Evolutionary conservation across 2,888 invertebrate species (phyloP).

Genomic region (Heteromurus nitidus): DNA sequence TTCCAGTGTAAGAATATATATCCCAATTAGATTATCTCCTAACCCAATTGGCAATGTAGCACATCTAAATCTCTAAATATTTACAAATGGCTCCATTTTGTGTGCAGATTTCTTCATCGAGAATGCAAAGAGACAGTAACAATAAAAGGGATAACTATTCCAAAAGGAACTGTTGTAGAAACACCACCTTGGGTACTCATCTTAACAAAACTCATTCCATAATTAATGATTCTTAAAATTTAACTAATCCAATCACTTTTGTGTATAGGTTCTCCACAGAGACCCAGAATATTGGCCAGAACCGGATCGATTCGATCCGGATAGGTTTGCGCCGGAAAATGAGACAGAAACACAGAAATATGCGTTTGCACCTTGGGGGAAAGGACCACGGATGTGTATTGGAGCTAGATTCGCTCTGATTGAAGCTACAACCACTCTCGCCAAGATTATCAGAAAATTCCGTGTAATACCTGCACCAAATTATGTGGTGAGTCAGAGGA

Average conservation of each 20-base stretch:
- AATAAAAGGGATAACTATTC: slow-evolving; percentile 71
- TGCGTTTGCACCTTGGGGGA: slow-evolving; percentile 72
- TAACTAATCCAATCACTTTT: too few relatives aligned
- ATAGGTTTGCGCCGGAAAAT: slow-evolving; percentile 72
- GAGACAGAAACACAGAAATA: slow-evolving; percentile 71
- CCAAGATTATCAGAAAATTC: slow-evolving; percentile 70
- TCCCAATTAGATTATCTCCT: slow-evolving; percentile 8
- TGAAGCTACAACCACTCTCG: slow-evolving; percentile 72
- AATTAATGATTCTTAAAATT: slow-evolving; percentile 1
- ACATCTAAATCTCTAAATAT: neutral
- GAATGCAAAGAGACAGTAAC: slow-evolving; percentile 72
- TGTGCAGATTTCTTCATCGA: slow-evolving; percentile 71
- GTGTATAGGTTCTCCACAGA: slow-evolving; percentile 54
- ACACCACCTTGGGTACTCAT: slow-evolving; percentile 71
- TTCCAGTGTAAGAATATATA: slow-evolving; percentile 68
- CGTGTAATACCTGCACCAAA: slow-evolving; percentile 53
- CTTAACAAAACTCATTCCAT: too few relatives aligned
- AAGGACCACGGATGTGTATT: slow-evolving; percentile 72
- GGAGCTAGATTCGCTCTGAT: slow-evolving; percentile 73
- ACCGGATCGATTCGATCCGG: slow-evolving; percentile 71
- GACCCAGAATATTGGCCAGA: slow-evolving; percentile 73
- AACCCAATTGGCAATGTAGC: neutral
- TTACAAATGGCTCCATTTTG: slow-evolving; percentile 14
- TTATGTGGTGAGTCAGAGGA: neutral
- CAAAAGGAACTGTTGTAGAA: slow-evolving; percentile 71